These are phyloP conservation scores for Lutraria lutraria DNA, from an alignment of 2,888 invertebrate genomes.

Conservation along the genomic window DNA sequence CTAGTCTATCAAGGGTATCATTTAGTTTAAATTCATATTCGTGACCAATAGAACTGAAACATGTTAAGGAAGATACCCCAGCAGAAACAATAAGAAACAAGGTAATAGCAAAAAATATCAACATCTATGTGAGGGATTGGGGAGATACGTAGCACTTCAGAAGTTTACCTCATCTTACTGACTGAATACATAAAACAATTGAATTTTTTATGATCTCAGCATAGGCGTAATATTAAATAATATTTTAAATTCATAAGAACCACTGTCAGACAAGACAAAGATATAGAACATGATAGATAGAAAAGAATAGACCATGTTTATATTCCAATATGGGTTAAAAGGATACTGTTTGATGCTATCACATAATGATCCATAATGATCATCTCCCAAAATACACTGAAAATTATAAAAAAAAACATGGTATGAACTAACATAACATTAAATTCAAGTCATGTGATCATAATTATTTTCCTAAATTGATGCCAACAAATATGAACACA, in stretches of 20 bases:
- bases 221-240: too few relatives aligned
- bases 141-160: not conserved
- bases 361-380: slow-evolving; percentile 93
- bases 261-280: too few relatives aligned
- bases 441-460: not conserved
- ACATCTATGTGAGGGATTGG: not conserved
- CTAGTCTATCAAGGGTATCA: slow-evolving; percentile 89
- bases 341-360: slow-evolving; percentile 92
- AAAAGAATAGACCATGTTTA: not conserved
- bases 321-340: slow-evolving; percentile 23
- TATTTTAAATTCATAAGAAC: too few relatives aligned
- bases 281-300: not conserved
- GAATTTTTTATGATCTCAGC: too few relatives aligned
- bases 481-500: too few relatives aligned
- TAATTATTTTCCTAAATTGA: too few relatives aligned
- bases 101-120: slow-evolving; percentile 3
- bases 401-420: not conserved
- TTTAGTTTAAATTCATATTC: slow-evolving; percentile 94
- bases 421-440: not conserved
- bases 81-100: slow-evolving; percentile 3
- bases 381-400: slow-evolving; percentile 93
- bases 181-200: too few relatives aligned
- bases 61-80: slow-evolving; percentile 37
- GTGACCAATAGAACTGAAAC: slow-evolving; percentile 90
- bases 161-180: too few relatives aligned